Conservation (phyloP, 2,113 vertebrate genomes). For the Dermatemys mawii region DNA sequence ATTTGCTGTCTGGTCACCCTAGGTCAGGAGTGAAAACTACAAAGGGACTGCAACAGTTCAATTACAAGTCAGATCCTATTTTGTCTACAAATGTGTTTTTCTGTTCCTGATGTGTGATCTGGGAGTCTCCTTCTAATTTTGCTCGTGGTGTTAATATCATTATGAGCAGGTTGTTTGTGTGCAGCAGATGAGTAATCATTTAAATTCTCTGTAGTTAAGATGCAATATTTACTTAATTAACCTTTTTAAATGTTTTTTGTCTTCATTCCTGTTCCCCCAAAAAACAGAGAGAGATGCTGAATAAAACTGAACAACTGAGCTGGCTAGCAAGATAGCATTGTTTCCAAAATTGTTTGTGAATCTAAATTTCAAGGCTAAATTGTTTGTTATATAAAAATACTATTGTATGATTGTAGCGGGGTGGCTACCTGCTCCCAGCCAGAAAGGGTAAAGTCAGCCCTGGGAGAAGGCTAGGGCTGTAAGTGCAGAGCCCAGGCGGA, state of each 20-base stretch:
- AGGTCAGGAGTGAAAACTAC: neutral
- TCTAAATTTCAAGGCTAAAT: neutral
- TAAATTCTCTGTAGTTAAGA: slow-evolving; percentile 24
- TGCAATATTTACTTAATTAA: neutral
- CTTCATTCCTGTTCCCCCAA: neutral
- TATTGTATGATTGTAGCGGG: neutral
- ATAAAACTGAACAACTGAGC: neutral
- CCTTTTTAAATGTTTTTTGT: neutral
- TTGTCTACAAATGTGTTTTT: neutral
- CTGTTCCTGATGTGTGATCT: neutral
- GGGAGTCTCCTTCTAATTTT: slow-evolving; percentile 38
- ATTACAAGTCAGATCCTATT: neutral
- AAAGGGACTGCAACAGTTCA: neutral
- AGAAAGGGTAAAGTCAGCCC: too few relatives aligned
- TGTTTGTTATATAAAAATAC: neutral
- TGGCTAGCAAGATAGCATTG: neutral
- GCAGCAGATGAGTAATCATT: neutral
- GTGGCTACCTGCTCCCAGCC: too few relatives aligned
- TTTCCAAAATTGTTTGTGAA: neutral
- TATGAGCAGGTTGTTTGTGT: slow-evolving; percentile 2
- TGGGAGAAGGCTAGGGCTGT: too few relatives aligned
- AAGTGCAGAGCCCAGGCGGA: too few relatives aligned
- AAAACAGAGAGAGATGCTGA: neutral
- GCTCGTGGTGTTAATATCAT: neutral
- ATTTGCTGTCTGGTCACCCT: too few relatives aligned